Conservation (phyloP, 2,888 invertebrate genomes). For the Venusia cambrica region DNA sequence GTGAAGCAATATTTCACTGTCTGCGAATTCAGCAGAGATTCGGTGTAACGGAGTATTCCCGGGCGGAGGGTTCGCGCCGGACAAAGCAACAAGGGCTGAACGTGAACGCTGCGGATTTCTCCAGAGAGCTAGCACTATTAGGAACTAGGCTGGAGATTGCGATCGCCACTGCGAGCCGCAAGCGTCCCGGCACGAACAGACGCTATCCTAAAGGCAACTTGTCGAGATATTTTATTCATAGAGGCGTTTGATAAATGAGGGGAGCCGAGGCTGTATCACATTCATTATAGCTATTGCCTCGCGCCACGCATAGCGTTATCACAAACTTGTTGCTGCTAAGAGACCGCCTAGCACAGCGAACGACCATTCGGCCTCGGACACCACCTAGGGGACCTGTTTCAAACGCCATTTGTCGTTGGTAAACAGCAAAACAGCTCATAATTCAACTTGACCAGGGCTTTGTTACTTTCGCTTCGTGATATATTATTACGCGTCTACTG, state of each 20-base stretch:
- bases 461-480: conserved; percentile 57
- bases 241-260: conserved; percentile 72
- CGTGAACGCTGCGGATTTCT: conserved; percentile 54
- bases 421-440: conserved; percentile 63
- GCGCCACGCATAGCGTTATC: conserved; percentile 69
- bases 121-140: conserved; percentile 58
- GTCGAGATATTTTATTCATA: conserved; percentile 77
- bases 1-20: conserved; percentile 32
- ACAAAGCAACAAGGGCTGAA: conserved; percentile 48
- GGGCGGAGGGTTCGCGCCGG: conserved; percentile 45
- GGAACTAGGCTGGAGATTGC: conserved; percentile 57
- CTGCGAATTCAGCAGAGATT: conserved; percentile 34
- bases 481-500: conserved; percentile 38
- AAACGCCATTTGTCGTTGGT: conserved; percentile 61
- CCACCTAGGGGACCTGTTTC: conserved; percentile 62
- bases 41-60: conserved; percentile 38
- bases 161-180: conserved; percentile 59
- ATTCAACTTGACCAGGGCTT: conserved; percentile 56
- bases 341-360: conserved; percentile 53
- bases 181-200: conserved; percentile 64
- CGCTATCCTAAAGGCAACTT: conserved; percentile 64
- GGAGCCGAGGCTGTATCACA: conserved; percentile 68
- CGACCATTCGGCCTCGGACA: conserved; percentile 44
- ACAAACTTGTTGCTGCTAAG: conserved; percentile 71
- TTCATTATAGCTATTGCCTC: conserved; percentile 72